phyloP scores from a whole-genome alignment of 2,888 invertebrate species.

The Clunio marinus region DNA sequence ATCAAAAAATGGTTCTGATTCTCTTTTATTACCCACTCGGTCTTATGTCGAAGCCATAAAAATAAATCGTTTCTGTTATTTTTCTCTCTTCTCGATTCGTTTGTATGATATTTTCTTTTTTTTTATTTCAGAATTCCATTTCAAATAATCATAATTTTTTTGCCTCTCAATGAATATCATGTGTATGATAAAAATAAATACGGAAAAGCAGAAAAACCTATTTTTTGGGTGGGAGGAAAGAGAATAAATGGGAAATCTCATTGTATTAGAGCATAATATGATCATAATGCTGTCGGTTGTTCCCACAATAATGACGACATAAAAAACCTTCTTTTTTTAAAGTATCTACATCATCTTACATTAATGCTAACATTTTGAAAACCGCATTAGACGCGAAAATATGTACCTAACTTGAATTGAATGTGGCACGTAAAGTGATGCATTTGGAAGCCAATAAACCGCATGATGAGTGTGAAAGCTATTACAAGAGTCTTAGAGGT shows the following conservation, averaged over 20 bases:
- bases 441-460: background rate
- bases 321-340: constrained; percentile 33
- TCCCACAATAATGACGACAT: constrained; percentile 21
- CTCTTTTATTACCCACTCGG: constrained; percentile 21
- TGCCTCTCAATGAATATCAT: constrained; percentile 23
- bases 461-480: no score
- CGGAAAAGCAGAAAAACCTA: background rate
- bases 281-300: constrained; percentile 17
- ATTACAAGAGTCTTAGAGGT: no score
- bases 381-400: no score
- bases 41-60: constrained; percentile 24
- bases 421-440: no score
- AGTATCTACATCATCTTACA: constrained; percentile 18
- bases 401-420: no score
- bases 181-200: constrained; percentile 31
- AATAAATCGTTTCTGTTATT: constrained; percentile 38
- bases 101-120: no score
- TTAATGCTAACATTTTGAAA: background rate
- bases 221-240: background rate
- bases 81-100: no score
- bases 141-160: constrained; percentile 37
- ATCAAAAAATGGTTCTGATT: constrained; percentile 9
- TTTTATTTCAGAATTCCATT: constrained; percentile 34
- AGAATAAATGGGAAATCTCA: constrained; percentile 22
- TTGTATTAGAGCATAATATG: constrained; percentile 29